Evolutionary conservation across 2,797 vertebrate species (phyloP).

Genomic region (Alcedo atthis): DNA sequence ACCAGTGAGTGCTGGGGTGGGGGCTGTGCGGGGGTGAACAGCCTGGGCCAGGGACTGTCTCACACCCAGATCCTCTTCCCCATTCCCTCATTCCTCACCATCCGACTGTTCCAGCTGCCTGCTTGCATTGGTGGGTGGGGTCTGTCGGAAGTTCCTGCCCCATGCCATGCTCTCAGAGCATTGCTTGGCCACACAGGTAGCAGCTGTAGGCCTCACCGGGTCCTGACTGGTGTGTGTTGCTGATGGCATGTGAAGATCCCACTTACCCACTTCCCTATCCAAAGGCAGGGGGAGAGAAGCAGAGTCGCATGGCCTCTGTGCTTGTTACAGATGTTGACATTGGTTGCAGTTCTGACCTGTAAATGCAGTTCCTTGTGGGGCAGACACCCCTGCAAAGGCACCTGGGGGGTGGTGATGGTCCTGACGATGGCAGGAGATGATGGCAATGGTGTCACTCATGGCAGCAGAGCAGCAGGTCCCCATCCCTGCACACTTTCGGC

Average conservation of each 20-base stretch:
- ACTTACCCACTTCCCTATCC: neutral
- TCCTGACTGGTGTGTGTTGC: neutral
- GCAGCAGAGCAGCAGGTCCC: neutral
- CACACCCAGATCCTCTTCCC: neutral
- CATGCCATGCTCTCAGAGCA: neutral
- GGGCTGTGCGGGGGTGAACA: neutral
- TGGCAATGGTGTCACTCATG: neutral
- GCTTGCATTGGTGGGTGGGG: rapidly evolving
- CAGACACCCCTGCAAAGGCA: neutral
- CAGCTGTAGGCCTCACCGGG: rapidly evolving
- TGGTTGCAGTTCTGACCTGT: neutral
- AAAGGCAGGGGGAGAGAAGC: neutral
- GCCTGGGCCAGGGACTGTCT: neutral
- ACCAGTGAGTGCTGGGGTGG: neutral
- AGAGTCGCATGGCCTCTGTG: neutral
- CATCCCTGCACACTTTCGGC: rapidly evolving
- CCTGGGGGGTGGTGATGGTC: rapidly evolving
- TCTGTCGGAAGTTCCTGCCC: neutral
- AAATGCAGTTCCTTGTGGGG: neutral
- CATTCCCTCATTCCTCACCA: neutral
- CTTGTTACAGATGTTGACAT: neutral
- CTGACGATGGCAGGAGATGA: neutral
- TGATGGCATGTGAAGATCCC: neutral
- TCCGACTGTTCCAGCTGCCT: neutral
- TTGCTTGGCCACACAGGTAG: rapidly evolving